Evolutionary conservation across 2,797 vertebrate species (phyloP).

Genomic region (Micrastur ruficollis): DNA sequence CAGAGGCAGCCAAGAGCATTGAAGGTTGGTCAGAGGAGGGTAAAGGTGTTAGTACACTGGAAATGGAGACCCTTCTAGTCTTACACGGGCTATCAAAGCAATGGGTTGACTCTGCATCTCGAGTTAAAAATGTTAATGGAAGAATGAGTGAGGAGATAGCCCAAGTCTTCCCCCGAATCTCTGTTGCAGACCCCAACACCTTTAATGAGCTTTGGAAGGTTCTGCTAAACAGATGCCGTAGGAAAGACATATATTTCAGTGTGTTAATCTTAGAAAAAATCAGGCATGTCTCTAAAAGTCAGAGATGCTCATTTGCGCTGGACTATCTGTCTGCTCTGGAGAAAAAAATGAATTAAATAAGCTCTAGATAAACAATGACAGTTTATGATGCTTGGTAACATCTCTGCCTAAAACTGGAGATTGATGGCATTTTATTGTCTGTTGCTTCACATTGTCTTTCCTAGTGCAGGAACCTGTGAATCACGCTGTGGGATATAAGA

Average conservation of each 20-base stretch:
- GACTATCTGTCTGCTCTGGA: background rate
- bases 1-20: background rate
- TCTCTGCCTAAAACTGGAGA: background rate
- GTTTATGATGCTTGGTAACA: background rate
- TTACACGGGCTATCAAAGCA: background rate
- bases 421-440: background rate
- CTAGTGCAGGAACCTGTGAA: background rate
- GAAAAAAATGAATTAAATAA: background rate
- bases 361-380: background rate
- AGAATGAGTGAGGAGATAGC: background rate
- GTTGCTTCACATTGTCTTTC: background rate
- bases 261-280: background rate
- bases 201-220: background rate
- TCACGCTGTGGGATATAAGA: background rate
- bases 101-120: background rate
- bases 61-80: background rate
- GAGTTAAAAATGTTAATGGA: background rate
- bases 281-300: background rate
- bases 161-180: background rate
- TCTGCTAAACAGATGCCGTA: background rate
- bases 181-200: background rate
- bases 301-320: background rate
- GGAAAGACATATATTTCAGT: background rate
- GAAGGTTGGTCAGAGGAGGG: background rate
- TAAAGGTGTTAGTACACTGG: background rate